These are phyloP conservation scores for Ellobius talpinus DNA, from an alignment of 2,113 vertebrate genomes.

Conservation along the genomic window DNA sequence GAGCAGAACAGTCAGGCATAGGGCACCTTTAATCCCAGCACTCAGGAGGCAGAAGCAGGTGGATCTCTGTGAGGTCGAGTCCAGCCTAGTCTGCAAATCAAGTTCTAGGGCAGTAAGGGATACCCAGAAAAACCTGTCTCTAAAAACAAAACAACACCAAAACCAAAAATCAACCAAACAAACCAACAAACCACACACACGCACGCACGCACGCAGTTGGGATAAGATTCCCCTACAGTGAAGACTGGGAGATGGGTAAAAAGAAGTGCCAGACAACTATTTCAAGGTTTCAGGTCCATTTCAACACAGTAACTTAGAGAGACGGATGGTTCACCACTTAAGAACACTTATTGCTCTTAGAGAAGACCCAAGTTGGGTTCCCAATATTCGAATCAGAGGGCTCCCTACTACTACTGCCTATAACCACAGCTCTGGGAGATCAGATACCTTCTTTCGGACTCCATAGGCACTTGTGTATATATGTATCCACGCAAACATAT, in stretches of 20 bases:
- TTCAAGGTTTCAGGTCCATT: neutral
- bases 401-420: neutral
- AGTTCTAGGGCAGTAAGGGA: too few relatives aligned
- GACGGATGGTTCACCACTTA: neutral
- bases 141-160: neutral
- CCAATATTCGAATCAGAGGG: neutral
- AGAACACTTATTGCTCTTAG: neutral
- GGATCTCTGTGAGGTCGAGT: neutral
- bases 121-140: neutral
- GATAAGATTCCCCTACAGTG: neutral
- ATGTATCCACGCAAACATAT: too few relatives aligned
- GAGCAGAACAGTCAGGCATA: neutral
- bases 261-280: rapidly evolving
- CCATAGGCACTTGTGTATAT: too few relatives aligned
- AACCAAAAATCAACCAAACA: neutral
- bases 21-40: neutral
- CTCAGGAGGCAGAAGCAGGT: neutral
- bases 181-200: too few relatives aligned
- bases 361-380: neutral
- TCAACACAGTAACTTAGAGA: neutral
- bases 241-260: rapidly evolving
- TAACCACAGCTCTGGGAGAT: neutral
- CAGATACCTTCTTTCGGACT: too few relatives aligned
- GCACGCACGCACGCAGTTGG: neutral
- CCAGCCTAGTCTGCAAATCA: neutral